These are phyloP conservation scores for Pseudococcus longispinus DNA, from an alignment of 2,888 invertebrate genomes.

Conservation along the genomic window DNA sequence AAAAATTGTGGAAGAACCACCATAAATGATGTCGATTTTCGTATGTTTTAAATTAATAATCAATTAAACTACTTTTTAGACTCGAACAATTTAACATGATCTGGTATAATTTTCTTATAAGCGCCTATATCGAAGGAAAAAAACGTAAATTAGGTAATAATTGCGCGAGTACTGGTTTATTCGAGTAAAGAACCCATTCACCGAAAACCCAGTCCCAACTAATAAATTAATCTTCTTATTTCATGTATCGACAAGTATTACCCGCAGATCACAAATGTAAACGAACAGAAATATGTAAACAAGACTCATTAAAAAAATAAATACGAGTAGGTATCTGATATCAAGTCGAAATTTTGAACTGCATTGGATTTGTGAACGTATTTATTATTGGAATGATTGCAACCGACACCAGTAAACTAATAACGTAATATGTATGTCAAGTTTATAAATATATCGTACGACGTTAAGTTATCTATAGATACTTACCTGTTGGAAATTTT, in stretches of 20 bases:
- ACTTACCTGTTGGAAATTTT: neutral
- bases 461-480: too few species aligned
- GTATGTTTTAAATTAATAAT: too few species aligned
- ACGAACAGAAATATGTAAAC: neutral
- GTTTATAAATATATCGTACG: neutral
- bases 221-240: neutral
- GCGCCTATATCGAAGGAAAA: neutral
- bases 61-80: neutral
- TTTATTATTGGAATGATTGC: neutral
- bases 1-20: too few species aligned
- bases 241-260: neutral
- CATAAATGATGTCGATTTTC: neutral
- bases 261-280: neutral
- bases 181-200: neutral
- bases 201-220: neutral
- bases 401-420: neutral
- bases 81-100: neutral
- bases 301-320: neutral
- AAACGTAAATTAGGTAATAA: neutral
- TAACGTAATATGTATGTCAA: neutral
- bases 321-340: neutral
- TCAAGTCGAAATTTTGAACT: neutral
- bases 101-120: neutral
- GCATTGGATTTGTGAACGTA: neutral
- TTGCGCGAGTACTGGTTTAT: neutral